Percentiles rank a stretch among this genome's conserved stretches.
These are phyloP conservation scores for Trialeurodes vaporariorum DNA, from an alignment of 1,140 invertebrate genomes.

Conservation along the genomic window DNA sequence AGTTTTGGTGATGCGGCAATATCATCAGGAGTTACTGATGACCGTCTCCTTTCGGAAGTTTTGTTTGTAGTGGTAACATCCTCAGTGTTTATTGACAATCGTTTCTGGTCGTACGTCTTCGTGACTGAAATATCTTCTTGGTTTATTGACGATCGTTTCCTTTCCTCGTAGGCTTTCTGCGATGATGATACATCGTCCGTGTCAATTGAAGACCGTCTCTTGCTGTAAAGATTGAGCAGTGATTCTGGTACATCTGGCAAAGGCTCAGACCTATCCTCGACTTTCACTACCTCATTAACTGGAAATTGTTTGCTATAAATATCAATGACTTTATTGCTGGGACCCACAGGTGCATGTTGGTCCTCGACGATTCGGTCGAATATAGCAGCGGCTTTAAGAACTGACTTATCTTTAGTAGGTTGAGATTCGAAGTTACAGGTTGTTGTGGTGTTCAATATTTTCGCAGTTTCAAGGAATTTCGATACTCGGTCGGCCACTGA, in stretches of 20 bases:
- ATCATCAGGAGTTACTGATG: neutral
- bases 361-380: neutral
- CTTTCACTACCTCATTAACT: neutral
- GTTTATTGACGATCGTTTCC: neutral
- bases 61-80: neutral
- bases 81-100: neutral
- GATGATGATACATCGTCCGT: neutral
- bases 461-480: conserved; percentile 40
- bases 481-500: conserved; percentile 43
- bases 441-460: conserved; percentile 38
- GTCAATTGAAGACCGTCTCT: neutral
- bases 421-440: neutral
- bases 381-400: conserved; percentile 4
- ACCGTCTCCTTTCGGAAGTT: neutral
- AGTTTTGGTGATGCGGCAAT: neutral
- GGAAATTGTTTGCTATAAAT: neutral
- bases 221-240: neutral
- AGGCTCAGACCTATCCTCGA: neutral
- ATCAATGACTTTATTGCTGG: neutral
- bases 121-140: neutral
- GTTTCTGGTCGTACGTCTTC: neutral
- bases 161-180: neutral
- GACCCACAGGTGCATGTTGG: neutral
- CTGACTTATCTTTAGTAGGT: conserved; percentile 5
- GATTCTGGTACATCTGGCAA: neutral